Evolutionary conservation across 2,888 invertebrate species (phyloP), one percentile per base, ranked within the genome.

Genomic region (Gerosis bhagava): DNA sequence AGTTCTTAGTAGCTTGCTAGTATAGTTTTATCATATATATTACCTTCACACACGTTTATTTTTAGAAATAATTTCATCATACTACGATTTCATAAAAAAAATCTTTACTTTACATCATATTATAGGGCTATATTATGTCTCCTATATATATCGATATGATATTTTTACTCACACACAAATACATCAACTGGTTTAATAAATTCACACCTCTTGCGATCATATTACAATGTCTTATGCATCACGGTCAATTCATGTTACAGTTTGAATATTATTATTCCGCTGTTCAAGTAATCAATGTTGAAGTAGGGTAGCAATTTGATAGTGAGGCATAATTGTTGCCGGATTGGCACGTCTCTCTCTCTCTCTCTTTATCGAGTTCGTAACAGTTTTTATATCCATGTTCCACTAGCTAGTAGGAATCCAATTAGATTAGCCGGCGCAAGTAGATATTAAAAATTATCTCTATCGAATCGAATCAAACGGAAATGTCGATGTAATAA

Each of bases 401-500:
- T 70, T 69, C 57, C 54, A 68, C 70, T 62, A 62, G 65, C 64
- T 65, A n/a, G n/a, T n/a, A n/a, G 62, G 70, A 74, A 70, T 79
- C 74, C 77, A 72, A 78, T 75, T 76, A 72, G 77, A 79, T 75
- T 78, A 76, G 62, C 67, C 54, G 56, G 65, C 62, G 61, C 68
- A 65, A 59, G 57, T 67, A 65, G 60, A 69, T 67, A 74, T 75
- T 70, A 70, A 76, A 77, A 71, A 73, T 71, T 73, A 77, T 76
- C 70, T 73, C 49, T 59, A 64, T 67, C 72, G 13, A 26, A 46
- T 46, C 66, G 53, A 62, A 62, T 63, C 63, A 65, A 76, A 67
- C 78, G 78, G 78, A 81, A 79, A 79, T 74, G 77, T 72, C 72
- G 65, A 56, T 65, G 72, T 70, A 73, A 77, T 79, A 77, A 79